phyloP scores from a whole-genome alignment of 2,113 vertebrate genomes.

The Hiodon tergisus region DNA sequence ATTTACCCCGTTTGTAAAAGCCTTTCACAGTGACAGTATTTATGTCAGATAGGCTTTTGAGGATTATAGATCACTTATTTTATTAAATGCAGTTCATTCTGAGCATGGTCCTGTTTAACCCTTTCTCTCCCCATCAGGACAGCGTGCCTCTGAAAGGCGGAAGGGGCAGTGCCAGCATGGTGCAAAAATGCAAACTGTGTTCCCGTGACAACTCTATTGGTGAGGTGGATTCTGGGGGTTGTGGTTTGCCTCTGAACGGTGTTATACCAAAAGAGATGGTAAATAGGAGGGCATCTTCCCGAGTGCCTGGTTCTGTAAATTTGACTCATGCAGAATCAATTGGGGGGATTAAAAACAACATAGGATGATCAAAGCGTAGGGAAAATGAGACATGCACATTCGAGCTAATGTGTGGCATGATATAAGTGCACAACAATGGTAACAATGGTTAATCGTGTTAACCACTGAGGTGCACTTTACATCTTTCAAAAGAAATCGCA shows the following conservation, averaged over 20 bases:
- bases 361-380: no score
- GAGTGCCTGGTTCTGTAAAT: no score
- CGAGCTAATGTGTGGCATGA: no score
- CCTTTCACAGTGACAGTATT: neutral
- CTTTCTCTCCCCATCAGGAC: constrained; percentile 63
- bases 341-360: no score
- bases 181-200: constrained; percentile 97
- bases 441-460: no score
- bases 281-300: no score
- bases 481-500: no score
- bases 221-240: constrained; percentile 41
- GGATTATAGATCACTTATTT: neutral
- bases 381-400: no score
- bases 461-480: no score
- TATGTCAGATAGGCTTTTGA: neutral
- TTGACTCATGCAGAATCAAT: no score
- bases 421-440: no score
- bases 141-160: constrained; percentile 87
- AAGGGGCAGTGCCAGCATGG: constrained; percentile 88
- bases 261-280: no score
- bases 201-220: constrained; percentile 93
- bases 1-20: neutral
- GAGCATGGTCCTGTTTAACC: neutral
- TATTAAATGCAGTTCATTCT: neutral
- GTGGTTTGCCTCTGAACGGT: neutral